Evolutionary conservation across 2,797 vertebrate species (phyloP), one percentile per base, ranked within the genome.

Genomic region (Gymnothorax reevesii): DNA sequence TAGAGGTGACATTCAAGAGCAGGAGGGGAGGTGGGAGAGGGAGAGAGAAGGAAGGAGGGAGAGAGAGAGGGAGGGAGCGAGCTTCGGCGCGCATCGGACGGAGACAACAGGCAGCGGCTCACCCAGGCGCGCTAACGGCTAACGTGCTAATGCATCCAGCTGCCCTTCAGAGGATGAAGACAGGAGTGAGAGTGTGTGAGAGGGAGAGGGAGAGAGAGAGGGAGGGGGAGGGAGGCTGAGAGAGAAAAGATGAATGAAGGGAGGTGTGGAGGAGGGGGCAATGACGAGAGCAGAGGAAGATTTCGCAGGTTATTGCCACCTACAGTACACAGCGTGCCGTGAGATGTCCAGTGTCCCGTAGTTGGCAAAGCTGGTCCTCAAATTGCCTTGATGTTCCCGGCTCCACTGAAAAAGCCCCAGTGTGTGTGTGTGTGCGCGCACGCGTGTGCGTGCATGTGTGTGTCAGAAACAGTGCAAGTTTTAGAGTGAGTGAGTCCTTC

Each of bases 1-100:
- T 84, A 94, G 94, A 94, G 95, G 95, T 96, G 96, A 96, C 95
- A 95, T 96, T 96, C 95, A 94, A 93, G 91, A 92, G 91, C 82
- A 89, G 89, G 90, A 86, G 88, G 42, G 54, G 82, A 49, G 25
- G 49, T 42, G 66, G 9, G 20, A 42, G 79, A 54, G n/a, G 85
- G 87, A 57, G 12, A 27, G 42, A 15, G 60, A 20, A n/a, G n/a
- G 57, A 57, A 57, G 12, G 17, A 59, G 49, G 73, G 94, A 95
- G 92, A 92, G 91, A 87, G 91, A 91, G 83, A 83, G 64, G 64
- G 64, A 88, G 85, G 1, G 84, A 79, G 55, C 20, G 33, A 49
- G 1, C 69, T 7, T 12, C 33, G 54, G 55, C 42, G 2, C 86
- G 17, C 66, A 15, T 57, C 80, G 49, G 86, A 25, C 62, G 15